Evolutionary conservation across 92 coral and sea anemone species (phyloP).

Genomic region (Parazoanthus atlanticus): DNA sequence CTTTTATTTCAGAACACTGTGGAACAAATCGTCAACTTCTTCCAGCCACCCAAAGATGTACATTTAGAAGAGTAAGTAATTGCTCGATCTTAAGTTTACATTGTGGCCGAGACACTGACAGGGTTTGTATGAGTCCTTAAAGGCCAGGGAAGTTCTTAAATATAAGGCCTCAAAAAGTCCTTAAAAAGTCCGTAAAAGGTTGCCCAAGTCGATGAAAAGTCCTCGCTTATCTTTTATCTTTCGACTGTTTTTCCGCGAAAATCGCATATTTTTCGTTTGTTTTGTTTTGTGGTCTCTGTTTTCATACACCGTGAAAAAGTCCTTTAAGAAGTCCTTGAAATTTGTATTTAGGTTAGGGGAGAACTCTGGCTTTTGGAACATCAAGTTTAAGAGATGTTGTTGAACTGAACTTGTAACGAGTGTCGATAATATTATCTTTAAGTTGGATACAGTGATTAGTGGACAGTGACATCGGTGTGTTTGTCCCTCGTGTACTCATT

Average conservation of each 20-base stretch:
- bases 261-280: not conserved
- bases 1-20: conserved; percentile 73
- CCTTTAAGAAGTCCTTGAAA: not conserved
- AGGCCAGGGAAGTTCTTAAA: not conserved
- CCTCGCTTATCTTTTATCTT: not conserved
- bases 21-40: conserved; percentile 80
- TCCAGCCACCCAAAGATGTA: conserved; percentile 92
- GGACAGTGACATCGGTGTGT: not conserved
- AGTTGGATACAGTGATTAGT: not conserved
- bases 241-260: not conserved
- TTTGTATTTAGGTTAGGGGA: not conserved
- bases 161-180: not conserved
- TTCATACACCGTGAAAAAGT: not conserved
- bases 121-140: too few species aligned
- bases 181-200: not conserved
- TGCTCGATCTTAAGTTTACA: not conserved
- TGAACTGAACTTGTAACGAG: not conserved
- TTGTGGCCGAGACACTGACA: not conserved
- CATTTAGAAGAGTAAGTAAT: conserved; percentile 87
- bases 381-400: not conserved
- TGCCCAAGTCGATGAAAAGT: not conserved
- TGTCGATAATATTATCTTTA: not conserved
- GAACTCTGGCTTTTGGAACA: not conserved
- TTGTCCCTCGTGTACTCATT: not conserved
- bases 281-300: not conserved